These are phyloP conservation scores for Protonemura montana DNA, from an alignment of 2,888 invertebrate genomes.

Conservation along the genomic window DNA sequence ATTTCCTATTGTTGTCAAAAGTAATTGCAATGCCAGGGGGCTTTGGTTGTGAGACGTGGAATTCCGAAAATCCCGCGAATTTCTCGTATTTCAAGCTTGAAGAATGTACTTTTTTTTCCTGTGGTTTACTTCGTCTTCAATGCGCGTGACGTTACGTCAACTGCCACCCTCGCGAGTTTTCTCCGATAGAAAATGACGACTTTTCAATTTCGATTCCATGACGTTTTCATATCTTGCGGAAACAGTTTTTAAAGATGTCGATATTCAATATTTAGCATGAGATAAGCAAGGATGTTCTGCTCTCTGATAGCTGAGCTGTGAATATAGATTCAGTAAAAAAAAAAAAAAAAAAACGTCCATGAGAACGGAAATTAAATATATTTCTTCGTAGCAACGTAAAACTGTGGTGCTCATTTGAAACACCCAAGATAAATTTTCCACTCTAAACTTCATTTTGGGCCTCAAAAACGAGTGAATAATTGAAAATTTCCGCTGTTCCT, in stretches of 20 bases:
- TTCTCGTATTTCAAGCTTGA: not conserved
- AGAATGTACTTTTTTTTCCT: not conserved
- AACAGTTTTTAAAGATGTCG: not conserved
- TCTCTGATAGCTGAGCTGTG: not conserved
- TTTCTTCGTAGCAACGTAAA: not conserved
- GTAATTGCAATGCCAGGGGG: not conserved
- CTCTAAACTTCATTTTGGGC: not conserved
- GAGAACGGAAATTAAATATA: not conserved
- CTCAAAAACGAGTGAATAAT: not conserved
- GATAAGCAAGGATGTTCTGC: not conserved
- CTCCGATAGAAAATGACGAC: not conserved
- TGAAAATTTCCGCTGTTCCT: not conserved
- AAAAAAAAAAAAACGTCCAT: not conserved
- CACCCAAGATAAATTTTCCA: not conserved
- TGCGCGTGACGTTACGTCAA: not conserved
- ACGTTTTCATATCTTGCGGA: not conserved
- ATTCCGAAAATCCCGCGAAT: not conserved
- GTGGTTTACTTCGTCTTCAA: not conserved
- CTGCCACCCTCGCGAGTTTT: too few species aligned
- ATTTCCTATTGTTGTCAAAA: not conserved
- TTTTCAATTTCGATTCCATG: not conserved
- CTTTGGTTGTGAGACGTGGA: not conserved
- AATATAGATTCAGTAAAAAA: too few species aligned
- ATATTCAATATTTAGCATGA: not conserved
- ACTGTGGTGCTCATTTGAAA: not conserved